phyloP scores from a whole-genome alignment of 2,888 invertebrate genomes.

The Drosophila kuntzei region DNA sequence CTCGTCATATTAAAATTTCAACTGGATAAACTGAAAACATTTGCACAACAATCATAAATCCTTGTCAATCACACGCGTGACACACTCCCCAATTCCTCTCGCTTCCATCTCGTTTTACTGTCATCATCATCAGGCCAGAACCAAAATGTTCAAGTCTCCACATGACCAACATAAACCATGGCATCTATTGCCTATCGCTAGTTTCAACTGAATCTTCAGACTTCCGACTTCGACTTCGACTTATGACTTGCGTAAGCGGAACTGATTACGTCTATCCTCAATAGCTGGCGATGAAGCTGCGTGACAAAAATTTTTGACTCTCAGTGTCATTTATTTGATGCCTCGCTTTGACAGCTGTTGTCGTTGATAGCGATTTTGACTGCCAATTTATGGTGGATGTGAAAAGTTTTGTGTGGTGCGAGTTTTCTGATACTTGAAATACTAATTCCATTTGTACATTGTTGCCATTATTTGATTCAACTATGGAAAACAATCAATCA shows the following conservation, averaged over 20 bases:
- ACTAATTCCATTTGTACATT: constrained; percentile 57
- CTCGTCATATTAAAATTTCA: constrained; percentile 74
- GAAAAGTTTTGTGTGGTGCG: constrained; percentile 11
- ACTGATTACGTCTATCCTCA: constrained; percentile 71
- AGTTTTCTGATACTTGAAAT: constrained; percentile 38
- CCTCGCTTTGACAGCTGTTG: constrained; percentile 67
- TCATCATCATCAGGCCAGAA: constrained; percentile 64
- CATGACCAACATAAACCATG: constrained; percentile 41
- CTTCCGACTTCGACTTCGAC: constrained; percentile 42
- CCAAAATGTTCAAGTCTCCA: constrained; percentile 24
- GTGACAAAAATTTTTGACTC: constrained; percentile 73
- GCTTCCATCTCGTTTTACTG: constrained; percentile 35
- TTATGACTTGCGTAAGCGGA: constrained; percentile 74
- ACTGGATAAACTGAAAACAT: constrained; percentile 65
- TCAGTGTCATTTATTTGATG: constrained; percentile 73
- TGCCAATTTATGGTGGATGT: constrained; percentile 32
- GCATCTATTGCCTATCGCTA: constrained; percentile 53
- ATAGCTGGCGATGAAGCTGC: constrained; percentile 51
- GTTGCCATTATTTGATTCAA: constrained; percentile 32
- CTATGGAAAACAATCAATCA: constrained; percentile 68
- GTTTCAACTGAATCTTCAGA: constrained; percentile 48
- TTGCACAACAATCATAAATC: constrained; percentile 80
- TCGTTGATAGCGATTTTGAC: constrained; percentile 51
- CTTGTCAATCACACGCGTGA: constrained; percentile 82
- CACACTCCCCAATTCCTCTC: constrained; percentile 47